phyloP scores from a whole-genome alignment of 2,888 invertebrate species.

The Baccha elongata region DNA sequence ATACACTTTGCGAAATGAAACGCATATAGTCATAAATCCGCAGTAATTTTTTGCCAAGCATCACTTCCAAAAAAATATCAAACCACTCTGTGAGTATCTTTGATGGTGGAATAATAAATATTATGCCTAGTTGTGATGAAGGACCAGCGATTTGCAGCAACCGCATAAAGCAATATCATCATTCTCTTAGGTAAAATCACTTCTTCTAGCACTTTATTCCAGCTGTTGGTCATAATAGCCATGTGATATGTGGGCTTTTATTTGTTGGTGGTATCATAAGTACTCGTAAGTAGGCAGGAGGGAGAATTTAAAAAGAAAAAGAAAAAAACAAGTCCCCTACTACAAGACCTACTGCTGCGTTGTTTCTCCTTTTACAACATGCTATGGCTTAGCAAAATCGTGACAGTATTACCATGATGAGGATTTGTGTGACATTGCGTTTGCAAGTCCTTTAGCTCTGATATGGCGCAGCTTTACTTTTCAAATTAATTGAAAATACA shows the following conservation, averaged over 20 bases:
- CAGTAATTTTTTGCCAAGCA: neutral
- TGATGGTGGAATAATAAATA: neutral
- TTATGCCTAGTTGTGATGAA: conserved; percentile 8
- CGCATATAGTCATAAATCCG: no score
- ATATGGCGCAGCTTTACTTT: conserved; percentile 36
- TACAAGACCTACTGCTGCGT: neutral
- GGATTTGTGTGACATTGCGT: conserved; percentile 61
- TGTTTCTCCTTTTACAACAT: neutral
- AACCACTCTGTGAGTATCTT: neutral
- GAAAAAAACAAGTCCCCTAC: neutral
- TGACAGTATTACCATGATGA: conserved; percentile 60
- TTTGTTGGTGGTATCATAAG: neutral
- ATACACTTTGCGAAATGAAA: no score
- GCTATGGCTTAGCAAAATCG: conserved; percentile 34
- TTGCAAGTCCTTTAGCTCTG: conserved; percentile 4
- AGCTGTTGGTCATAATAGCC: conserved; percentile 29
- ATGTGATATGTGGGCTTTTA: conserved; percentile 15
- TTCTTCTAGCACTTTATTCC: conserved; percentile 15
- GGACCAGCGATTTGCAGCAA: conserved; percentile 19
- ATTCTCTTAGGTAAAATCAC: conserved; percentile 9
- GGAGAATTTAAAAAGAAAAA: neutral
- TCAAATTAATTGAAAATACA: conserved; percentile 58
- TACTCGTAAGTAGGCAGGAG: neutral
- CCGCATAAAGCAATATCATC: conserved; percentile 44
- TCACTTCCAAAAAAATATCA: neutral